These are phyloP conservation scores for Carassius gibelio DNA, from an alignment of 2,113 vertebrate species.

Conservation along the genomic window DNA sequence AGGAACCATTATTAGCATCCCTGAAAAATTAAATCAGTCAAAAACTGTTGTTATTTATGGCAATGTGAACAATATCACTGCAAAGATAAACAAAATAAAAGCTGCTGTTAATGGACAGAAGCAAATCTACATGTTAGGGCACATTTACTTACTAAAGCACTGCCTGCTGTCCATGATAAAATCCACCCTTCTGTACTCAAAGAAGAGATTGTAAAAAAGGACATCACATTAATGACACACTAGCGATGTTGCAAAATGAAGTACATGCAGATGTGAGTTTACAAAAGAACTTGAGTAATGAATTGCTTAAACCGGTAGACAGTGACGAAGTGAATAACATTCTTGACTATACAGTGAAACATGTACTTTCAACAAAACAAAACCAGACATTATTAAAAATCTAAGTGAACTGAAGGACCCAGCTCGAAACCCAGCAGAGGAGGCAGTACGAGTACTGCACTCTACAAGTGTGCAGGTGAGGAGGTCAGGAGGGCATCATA, in stretches of 20 bases:
- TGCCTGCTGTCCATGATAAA: conserved; percentile 50
- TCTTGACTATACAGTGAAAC: not conserved
- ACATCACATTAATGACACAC: not conserved
- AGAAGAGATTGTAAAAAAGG: not conserved
- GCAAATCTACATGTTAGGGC: not conserved
- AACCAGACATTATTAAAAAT: not conserved
- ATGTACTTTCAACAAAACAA: not conserved
- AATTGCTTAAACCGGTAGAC: conserved; percentile 2
- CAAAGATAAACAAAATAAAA: not conserved
- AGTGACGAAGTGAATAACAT: not conserved
- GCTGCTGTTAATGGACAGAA: not conserved
- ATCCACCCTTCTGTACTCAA: not conserved
- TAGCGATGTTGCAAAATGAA: not conserved
- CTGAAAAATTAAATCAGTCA: not conserved
- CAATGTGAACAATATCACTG: not conserved
- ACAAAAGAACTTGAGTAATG: not conserved
- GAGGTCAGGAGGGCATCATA: conserved; percentile 69
- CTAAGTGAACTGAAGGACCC: not conserved
- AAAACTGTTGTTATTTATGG: not conserved
- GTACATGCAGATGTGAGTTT: not conserved
- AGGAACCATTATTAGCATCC: not conserved
- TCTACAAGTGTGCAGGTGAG: conserved; percentile 35
- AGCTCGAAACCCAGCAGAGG: not conserved
- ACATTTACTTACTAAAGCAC: conserved; percentile 22
- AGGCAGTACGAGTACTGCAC: conserved; percentile 22